phyloP scores from a whole-genome alignment of 2,113 vertebrate species.

The Stegastes partitus region DNA sequence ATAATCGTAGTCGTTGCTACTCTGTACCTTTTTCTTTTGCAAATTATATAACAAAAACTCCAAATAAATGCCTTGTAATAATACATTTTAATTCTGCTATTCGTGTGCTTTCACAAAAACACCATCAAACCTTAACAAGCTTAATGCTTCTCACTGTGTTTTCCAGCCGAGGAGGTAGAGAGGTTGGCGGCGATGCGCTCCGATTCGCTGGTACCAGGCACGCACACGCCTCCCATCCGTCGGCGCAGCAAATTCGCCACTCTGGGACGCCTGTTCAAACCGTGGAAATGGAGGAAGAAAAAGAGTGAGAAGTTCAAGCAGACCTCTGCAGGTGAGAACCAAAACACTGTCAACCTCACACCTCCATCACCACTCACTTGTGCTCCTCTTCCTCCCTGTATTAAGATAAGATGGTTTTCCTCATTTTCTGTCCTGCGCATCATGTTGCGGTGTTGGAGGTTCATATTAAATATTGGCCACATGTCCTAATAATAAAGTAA shows the following conservation, averaged over 20 bases:
- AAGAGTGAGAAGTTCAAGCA: conserved; percentile 99
- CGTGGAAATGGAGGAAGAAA: conserved; percentile 99
- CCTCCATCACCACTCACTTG: neutral
- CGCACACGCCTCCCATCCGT: conserved; percentile 96
- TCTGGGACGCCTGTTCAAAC: conserved; percentile 95
- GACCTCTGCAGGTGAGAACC: conserved; percentile 93
- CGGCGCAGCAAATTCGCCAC: conserved; percentile 96
- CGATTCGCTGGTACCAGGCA: conserved; percentile 96
- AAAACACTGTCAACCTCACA: neutral
- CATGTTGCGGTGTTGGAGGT: too few species aligned
- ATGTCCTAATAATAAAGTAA: too few species aligned
- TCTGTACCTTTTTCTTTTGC: too few species aligned
- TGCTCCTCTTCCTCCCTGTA: neutral
- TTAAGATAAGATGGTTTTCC: too few species aligned
- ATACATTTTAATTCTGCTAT: too few species aligned
- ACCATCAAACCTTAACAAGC: neutral
- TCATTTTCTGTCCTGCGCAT: too few species aligned
- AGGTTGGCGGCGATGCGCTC: conserved; percentile 97
- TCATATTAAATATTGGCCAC: too few species aligned
- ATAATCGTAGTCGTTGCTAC: too few species aligned
- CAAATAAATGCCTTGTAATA: neutral
- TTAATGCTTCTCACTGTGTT: neutral
- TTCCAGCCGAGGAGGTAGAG: conserved; percentile 94
- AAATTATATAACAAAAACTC: neutral
- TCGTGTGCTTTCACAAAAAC: too few species aligned